A percentile compares a stretch with the other conserved stretches of the same genome.
phyloP scores from a whole-genome alignment of 2,113 vertebrate genomes.

The Etheostoma spectabile region DNA sequence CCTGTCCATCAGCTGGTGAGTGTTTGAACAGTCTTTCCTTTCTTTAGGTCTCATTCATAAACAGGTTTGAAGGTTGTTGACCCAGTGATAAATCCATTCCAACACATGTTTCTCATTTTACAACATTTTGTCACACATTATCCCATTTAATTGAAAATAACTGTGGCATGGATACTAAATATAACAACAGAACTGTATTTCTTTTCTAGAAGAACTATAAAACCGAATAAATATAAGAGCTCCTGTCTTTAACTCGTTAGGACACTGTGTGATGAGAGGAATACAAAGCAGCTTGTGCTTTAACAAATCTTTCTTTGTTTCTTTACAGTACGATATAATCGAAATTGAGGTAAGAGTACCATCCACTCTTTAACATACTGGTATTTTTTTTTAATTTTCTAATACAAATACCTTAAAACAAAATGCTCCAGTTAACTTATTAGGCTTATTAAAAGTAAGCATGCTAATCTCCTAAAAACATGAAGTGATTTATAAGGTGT shows the following conservation, averaged over 20 bases:
- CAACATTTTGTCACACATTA: background rate
- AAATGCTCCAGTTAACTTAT: background rate
- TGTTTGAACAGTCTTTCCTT: background rate
- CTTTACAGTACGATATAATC: slow-evolving; percentile 69
- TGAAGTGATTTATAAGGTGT: too few species aligned
- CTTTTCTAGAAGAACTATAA: too few species aligned
- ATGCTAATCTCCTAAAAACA: too few species aligned
- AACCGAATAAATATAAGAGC: background rate
- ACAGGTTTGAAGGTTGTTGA: background rate
- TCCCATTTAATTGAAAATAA: background rate
- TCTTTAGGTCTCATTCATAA: background rate
- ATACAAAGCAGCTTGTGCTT: background rate
- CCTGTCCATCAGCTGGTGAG: slow-evolving; percentile 57
- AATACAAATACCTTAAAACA: too few species aligned
- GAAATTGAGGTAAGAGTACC: slow-evolving; percentile 69
- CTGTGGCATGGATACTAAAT: background rate
- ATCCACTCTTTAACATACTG: background rate
- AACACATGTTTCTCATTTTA: background rate
- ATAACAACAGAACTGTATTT: background rate
- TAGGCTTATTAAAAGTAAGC: too few species aligned
- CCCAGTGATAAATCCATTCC: background rate
- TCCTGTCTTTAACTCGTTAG: background rate
- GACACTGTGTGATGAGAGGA: background rate
- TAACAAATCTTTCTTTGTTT: slow-evolving; percentile 1
- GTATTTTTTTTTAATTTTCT: too few species aligned